Evolutionary conservation across 2,113 vertebrate species (phyloP).

Genomic region (Upupa epops): DNA sequence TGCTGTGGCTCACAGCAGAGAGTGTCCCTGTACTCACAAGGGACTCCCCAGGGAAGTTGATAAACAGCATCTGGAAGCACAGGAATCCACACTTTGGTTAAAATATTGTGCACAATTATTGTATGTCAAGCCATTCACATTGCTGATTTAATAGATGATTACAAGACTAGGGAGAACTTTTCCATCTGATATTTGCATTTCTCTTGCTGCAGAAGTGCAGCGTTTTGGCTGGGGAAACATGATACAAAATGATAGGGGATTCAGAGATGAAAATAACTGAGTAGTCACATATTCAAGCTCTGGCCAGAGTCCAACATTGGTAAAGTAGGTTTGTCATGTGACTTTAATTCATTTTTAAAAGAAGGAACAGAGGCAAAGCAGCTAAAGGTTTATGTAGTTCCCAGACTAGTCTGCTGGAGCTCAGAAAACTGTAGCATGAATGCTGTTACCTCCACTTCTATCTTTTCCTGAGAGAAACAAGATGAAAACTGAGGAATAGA

Average conservation of each 20-base stretch:
- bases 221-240: neutral
- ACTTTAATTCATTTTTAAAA: neutral
- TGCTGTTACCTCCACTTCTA: neutral
- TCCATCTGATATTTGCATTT: neutral
- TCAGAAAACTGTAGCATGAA: neutral
- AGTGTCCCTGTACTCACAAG: neutral
- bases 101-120: neutral
- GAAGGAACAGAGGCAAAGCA: neutral
- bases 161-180: slow-evolving; percentile 28
- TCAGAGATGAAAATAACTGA: slow-evolving; percentile 2
- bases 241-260: neutral
- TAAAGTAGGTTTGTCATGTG: neutral
- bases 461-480: neutral
- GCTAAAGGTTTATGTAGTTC: neutral
- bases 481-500: neutral
- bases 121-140: neutral
- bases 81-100: neutral
- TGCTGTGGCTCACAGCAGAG: slow-evolving; percentile 16
- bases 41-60: neutral
- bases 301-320: neutral
- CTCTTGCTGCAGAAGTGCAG: neutral
- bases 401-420: neutral
- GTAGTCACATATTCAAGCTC: neutral
- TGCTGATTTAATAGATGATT: neutral
- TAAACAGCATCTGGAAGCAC: slow-evolving; percentile 13